Percentiles rank a stretch among this genome's conserved stretches.
Conservation (phyloP, 2,888 invertebrate species). For the Lobophora halterata region DNA sequence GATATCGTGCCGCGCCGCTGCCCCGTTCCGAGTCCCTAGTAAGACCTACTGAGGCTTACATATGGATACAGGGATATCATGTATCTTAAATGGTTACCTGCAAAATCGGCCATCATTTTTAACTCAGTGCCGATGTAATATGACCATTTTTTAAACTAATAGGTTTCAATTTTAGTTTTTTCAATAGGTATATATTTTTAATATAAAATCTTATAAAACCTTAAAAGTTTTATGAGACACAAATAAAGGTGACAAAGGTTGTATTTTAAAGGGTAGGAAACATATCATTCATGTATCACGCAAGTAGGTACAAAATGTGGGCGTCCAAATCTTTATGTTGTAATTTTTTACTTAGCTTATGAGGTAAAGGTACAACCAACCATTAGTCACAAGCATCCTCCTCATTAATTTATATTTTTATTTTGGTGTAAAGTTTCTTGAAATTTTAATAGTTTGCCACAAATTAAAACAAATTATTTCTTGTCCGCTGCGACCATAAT, state of each 20-base stretch:
- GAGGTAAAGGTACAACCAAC: conserved; percentile 1
- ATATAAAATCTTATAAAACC: too few species aligned
- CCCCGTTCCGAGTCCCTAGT: too few species aligned
- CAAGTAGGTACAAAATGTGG: conserved; percentile 35
- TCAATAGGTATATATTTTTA: conserved; percentile 19
- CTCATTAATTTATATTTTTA: conserved; percentile 7
- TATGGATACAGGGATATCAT: conserved; percentile 13
- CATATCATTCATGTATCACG: too few species aligned
- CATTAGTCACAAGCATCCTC: neutral
- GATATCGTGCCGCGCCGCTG: conserved; percentile 58
- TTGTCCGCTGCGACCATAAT: conserved; percentile 23
- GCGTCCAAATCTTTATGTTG: conserved; percentile 22
- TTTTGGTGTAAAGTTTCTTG: too few species aligned
- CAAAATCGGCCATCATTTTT: neutral
- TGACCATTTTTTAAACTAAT: neutral
- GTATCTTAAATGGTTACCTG: conserved; percentile 29
- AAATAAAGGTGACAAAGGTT: too few species aligned
- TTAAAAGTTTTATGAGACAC: too few species aligned
- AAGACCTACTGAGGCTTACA: conserved; percentile 5
- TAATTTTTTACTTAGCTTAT: conserved; percentile 7
- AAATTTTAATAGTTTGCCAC: conserved; percentile 28
- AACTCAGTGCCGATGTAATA: neutral
- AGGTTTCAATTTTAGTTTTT: too few species aligned
- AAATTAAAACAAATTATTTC: conserved; percentile 2
- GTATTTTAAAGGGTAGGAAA: too few species aligned